Evolutionary conservation across 2,888 invertebrate species (phyloP).

Genomic region (Miltochrista miniata): DNA sequence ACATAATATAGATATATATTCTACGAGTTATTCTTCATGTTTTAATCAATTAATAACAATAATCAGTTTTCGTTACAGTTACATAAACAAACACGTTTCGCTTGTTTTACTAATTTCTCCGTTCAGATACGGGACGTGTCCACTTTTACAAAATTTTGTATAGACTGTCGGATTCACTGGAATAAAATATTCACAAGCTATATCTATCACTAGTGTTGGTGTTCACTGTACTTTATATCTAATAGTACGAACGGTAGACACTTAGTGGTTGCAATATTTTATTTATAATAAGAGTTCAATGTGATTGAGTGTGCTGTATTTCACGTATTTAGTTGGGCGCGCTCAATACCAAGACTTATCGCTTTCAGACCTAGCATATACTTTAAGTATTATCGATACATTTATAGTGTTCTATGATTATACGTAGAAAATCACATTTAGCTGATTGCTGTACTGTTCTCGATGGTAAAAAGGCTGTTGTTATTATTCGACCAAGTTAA

Average conservation of each 20-base stretch:
- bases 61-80: slow-evolving; percentile 61
- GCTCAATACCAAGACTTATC: slow-evolving; percentile 82
- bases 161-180: slow-evolving; percentile 34
- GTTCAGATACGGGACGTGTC: slow-evolving; percentile 37
- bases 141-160: slow-evolving; percentile 29
- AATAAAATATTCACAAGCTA: slow-evolving; percentile 43
- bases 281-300: slow-evolving; percentile 48
- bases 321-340: slow-evolving; percentile 77
- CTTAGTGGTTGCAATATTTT: slow-evolving; percentile 23
- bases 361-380: slow-evolving; percentile 74
- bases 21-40: slow-evolving; percentile 62
- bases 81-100: slow-evolving; percentile 73
- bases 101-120: slow-evolving; percentile 54
- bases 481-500: slow-evolving; percentile 72
- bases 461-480: slow-evolving; percentile 72
- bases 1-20: slow-evolving; percentile 61
- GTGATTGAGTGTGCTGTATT: slow-evolving; percentile 72
- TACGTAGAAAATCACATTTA: slow-evolving; percentile 74
- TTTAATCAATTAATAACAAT: slow-evolving; percentile 62
- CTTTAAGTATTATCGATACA: slow-evolving; percentile 74
- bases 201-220: slow-evolving; percentile 46
- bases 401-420: slow-evolving; percentile 66
- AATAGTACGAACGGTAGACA: slow-evolving; percentile 11
- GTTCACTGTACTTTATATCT: slow-evolving; percentile 41
- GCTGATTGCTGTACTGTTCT: slow-evolving; percentile 72